Evolutionary conservation across 2,797 vertebrate genomes (phyloP), one percentile per base, ranked within the genome.

Genomic region (Labeo calbasu): DNA sequence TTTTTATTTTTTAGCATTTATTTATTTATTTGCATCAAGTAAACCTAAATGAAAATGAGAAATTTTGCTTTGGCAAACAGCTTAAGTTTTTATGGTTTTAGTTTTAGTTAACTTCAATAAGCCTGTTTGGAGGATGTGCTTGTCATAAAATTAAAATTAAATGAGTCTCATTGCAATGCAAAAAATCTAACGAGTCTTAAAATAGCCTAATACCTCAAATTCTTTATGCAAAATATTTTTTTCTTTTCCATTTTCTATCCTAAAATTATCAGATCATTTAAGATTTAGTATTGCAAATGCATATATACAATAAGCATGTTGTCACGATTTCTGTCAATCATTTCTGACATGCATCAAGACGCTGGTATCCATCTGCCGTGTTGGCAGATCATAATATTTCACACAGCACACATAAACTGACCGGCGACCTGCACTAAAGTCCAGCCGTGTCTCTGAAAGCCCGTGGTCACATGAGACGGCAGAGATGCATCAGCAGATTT

Each of bases 401-500:
- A 25, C n/a, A 23, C 59, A 61, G 19, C 21, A 9, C 21, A 10
- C 2, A 3, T 55, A 55, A 25, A 61, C 59, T 61, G 28, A 75
- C 5, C 25, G 3, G 72, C 6, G 9, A 25, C 21, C 17, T 21
- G 10, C 71, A 53, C 17, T 73, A 3, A 75, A 75, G 51, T 36
- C 71, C 72, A 55, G 28, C 9, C 11, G 4, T 53, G 63, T 43
- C 36, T 43, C 51, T 79, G 65, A 77, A 79, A 23, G 48, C 48
- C 48, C 13, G 28, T 9, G 12, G 50, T 57, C 78, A 14, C 59
- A 70, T 46, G 9, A 80, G 78, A 80, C 32, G 10, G 17, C 10
- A 65, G 65, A 57, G 65, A 80, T 23, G 36, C 8, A 21, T 78
- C 59, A 61, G 21, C 57, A 43, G n/a, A 28, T 77, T 55, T 50